Base-by-base conservation (phyloP, 1,140 invertebrate species). In the Pentalonia nigronervosa region DNA sequence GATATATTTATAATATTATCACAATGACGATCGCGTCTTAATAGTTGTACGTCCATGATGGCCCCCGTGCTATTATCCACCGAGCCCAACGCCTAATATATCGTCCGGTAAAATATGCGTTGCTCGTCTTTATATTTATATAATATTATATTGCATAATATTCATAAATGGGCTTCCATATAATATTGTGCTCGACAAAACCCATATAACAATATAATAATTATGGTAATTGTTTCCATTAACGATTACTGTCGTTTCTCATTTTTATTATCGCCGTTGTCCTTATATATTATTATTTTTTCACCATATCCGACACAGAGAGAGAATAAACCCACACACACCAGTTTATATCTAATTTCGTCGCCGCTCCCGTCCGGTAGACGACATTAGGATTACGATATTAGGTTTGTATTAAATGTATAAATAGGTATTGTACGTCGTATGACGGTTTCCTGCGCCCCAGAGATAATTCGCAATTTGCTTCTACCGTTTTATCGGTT, bases 141-240 rank as follows among this genome's bases (percentile, higher is more conserved):
- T 67, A 30, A 30, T 53, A 41, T 17, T 76, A 76, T 76, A 76
- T 76, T 76, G n/a, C 30, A 67, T 53, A 21, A 76, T 76, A 34
- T 23, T n/a, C n/a, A 76, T 34, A 76, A n/a, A 76, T 14, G 60
- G 14, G 0, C 30, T 76, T n/a, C n/a, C n/a, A 76, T 76, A 34
- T 56, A 34, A 53, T 90, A 41, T 41, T 41, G 4, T 45, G 36
- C 56, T 45, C 45, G 56, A 81, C 45, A 47, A 91, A 81, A 91
- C 90, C 90, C 48, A 81, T 91, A 30, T 60, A 60, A 50, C 48
- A 50, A 30, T 60, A 41, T 30, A 81, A 47, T 91, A 91, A 91
- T 81, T 23, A 90, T 45, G 45, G 76, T 48, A 91, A 91, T 91
- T 91, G 90, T 91, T 91, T 91, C 67, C 60, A 91, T 91, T 91